phyloP scores from a whole-genome alignment of 2,113 vertebrate species.

The Prochilodus magdalenae region DNA sequence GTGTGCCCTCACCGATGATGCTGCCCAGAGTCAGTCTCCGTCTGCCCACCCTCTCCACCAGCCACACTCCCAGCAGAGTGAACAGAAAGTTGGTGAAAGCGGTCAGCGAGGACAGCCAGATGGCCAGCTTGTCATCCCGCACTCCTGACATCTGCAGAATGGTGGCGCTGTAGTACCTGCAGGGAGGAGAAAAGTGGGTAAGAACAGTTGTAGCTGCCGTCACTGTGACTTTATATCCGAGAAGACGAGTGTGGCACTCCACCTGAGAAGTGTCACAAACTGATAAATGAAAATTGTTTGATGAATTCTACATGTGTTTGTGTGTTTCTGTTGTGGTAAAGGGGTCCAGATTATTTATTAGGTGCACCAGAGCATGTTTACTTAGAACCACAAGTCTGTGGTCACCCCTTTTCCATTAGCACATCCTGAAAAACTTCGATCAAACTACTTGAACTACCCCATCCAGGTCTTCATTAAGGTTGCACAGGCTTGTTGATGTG shows the following conservation, averaged over 20 bases:
- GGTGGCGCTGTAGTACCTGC: constrained; percentile 98
- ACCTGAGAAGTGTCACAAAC: background rate
- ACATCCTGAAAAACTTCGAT: too few species aligned
- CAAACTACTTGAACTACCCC: too few species aligned
- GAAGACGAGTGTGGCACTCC: background rate
- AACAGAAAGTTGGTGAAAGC: constrained; percentile 97
- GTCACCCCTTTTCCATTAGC: too few species aligned
- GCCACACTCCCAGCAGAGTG: constrained; percentile 94
- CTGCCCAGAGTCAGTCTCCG: constrained; percentile 92
- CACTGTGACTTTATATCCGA: background rate
- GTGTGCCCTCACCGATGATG: constrained; percentile 82
- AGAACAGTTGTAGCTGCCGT: background rate
- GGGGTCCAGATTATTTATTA: too few species aligned
- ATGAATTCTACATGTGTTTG: background rate
- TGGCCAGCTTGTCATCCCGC: constrained; percentile 89
- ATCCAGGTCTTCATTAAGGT: too few species aligned
- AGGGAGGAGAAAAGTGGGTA: background rate
- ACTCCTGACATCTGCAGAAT: constrained; percentile 99
- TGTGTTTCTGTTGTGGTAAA: background rate
- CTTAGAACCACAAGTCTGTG: too few species aligned
- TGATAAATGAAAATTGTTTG: background rate
- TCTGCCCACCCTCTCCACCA: constrained; percentile 93
- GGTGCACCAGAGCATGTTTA: too few species aligned
- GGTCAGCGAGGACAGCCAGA: constrained; percentile 92
- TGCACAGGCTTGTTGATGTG: too few species aligned